Evolutionary conservation across 2,888 invertebrate genomes (phyloP), one percentile per base, ranked within the genome.

Genomic region (Xanthostigma xanthostigma): DNA sequence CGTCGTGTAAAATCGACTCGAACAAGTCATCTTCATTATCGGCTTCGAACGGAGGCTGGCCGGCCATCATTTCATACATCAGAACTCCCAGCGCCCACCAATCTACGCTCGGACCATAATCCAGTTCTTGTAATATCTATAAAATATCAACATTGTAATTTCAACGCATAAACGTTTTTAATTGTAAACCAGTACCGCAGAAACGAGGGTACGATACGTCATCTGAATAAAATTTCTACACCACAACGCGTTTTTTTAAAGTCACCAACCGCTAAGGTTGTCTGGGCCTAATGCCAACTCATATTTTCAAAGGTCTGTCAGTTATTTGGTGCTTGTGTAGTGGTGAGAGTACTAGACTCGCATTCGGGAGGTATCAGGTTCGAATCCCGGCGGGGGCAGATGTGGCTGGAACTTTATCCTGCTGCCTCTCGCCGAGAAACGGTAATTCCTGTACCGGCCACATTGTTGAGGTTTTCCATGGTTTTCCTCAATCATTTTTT

Each of bases 11-110:
- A 64, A 98, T 98, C 55, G 93, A 91, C 71, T 98, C 96, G 72
- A 98, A 98, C 52, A 98, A 76, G 68, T 98, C 97, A 68, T 98
- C 97, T 71, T 98, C 98, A 72, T 97, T 97, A 71, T 98, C 97
- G 5, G 97, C 97, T 74, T 98, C 97, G 71, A 98, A 98, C 11
- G 97, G 97, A 50, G 97, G 97, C 69, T 98, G 97, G 0, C 97
- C 96, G 1, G 95, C 96, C 90, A 96, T 87, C 96, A 97, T 97
- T 77, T 97, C 96, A 70, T 97, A 97, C 89, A 96, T 89, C 42
- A 96, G 77, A 51, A 97, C 96, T 46, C 96, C 97, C 55, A 97
- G 75, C 53, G 96, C 96, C 96, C 96, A 97, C 90, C 90, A 90
- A 70, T 90, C 90, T 50, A 91, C 90, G 53, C 86, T 85, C 36